Conservation (phyloP, 2,797 vertebrate species). For the Eulemur albifrons region DNA sequence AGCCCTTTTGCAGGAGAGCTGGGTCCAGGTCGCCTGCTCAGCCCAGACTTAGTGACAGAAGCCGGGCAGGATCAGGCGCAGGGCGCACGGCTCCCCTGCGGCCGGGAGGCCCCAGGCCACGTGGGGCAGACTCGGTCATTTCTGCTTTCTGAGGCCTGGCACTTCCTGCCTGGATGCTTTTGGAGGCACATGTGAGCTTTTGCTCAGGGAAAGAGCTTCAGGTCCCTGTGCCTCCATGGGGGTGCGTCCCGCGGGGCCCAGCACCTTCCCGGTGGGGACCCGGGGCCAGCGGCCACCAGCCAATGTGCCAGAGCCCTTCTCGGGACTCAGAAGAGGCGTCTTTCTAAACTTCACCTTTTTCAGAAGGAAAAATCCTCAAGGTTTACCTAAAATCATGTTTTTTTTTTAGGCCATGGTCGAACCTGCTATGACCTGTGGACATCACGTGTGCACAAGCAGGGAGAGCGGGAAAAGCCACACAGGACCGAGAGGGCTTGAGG, state of each 20-base stretch:
- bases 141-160: constrained; percentile 53
- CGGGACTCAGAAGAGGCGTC: not conserved
- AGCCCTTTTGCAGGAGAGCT: not conserved
- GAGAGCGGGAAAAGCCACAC: not conserved
- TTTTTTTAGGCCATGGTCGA: not conserved
- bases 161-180: constrained; percentile 75
- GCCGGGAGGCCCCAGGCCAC: not conserved
- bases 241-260: not conserved
- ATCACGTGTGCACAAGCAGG: not conserved
- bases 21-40: not conserved
- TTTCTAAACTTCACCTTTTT: constrained; percentile 50
- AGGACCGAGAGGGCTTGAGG: not conserved
- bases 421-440: not conserved
- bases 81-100: not conserved
- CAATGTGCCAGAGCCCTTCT: not conserved
- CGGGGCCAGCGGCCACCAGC: rapidly evolving
- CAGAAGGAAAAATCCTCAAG: not conserved
- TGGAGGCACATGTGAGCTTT: constrained; percentile 79
- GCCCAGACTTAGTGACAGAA: not conserved
- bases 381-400: not conserved
- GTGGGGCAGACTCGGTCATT: not conserved
- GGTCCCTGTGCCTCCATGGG: rapidly evolving
- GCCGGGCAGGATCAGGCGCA: not conserved
- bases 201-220: constrained; percentile 78
- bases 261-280: rapidly evolving